A percentile compares a stretch with the other conserved stretches of the same genome.
phyloP scores from a whole-genome alignment of 2,797 vertebrate genomes.

The Scyliorhinus canicula region DNA sequence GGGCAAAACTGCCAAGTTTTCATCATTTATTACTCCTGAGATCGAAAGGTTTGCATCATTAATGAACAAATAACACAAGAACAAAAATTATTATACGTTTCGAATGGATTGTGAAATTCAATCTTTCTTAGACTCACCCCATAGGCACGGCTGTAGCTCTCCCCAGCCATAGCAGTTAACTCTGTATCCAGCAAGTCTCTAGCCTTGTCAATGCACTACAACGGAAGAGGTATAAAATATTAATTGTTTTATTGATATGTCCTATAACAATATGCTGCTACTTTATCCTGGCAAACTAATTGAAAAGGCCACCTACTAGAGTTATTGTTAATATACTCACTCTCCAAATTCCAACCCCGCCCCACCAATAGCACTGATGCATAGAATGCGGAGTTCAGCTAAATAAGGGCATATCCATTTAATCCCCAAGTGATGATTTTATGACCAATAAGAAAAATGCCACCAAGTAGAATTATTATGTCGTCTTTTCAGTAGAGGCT shows the following conservation, averaged over 20 bases:
- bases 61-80: background rate
- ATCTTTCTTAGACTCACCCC: constrained; percentile 65
- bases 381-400: background rate
- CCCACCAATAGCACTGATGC: background rate
- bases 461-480: background rate
- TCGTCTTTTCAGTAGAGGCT: background rate
- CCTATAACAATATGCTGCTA: background rate
- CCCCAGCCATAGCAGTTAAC: constrained; percentile 96
- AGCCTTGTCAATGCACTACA: constrained; percentile 94
- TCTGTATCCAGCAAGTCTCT: constrained; percentile 93
- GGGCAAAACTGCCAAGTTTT: background rate
- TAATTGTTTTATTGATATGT: background rate
- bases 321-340: background rate
- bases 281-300: background rate
- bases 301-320: background rate
- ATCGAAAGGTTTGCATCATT: background rate
- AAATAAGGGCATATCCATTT: background rate
- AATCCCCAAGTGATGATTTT: background rate
- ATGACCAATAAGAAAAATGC: background rate
- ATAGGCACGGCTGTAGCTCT: constrained; percentile 96
- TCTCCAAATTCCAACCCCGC: background rate
- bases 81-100: background rate
- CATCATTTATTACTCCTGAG: background rate
- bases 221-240: constrained; percentile 39
- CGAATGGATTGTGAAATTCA: background rate